Evolutionary conservation across 2,113 vertebrate genomes (phyloP).

Genomic region (Paedocypris sp.): DNA sequence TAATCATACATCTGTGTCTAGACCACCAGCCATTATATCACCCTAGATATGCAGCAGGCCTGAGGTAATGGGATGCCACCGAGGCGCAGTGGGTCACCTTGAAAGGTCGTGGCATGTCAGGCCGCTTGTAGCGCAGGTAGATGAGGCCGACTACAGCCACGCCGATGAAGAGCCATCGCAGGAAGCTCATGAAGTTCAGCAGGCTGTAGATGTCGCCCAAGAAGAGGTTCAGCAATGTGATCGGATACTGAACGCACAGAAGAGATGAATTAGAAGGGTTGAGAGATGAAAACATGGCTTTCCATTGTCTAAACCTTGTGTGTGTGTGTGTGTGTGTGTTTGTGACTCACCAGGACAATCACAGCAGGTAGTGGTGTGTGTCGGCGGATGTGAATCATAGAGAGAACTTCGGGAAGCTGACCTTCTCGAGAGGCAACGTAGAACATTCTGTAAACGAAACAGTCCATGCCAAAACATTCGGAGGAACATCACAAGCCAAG

Average conservation of each 20-base stretch:
- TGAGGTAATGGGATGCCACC: not conserved
- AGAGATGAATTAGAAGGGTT: not conserved
- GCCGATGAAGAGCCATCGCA: slow-evolving; percentile 93
- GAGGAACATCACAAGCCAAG: not conserved
- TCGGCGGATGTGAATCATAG: slow-evolving; percentile 91
- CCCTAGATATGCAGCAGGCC: not conserved
- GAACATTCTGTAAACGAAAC: slow-evolving; percentile 69
- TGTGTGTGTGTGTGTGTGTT: not conserved
- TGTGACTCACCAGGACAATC: slow-evolving; percentile 78
- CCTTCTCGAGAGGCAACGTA: slow-evolving; percentile 92
- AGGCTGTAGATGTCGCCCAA: slow-evolving; percentile 85
- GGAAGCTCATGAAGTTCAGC: slow-evolving; percentile 93
- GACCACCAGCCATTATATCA: not conserved
- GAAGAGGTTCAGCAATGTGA: slow-evolving; percentile 87
- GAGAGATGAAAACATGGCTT: not conserved
- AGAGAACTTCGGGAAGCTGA: slow-evolving; percentile 90
- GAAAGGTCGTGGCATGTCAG: slow-evolving; percentile 88
- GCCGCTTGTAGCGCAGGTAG: slow-evolving; percentile 82
- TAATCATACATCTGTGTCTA: not conserved
- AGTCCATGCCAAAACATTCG: not conserved
- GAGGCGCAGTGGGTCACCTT: slow-evolving; percentile 64
- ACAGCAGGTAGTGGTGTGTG: slow-evolving; percentile 92
- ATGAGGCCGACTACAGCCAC: slow-evolving; percentile 83
- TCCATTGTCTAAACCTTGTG: not conserved
- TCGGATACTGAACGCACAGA: slow-evolving; percentile 66